Base-by-base conservation (phyloP, 23 tunicate genomes). In the Styela clava region DNA sequence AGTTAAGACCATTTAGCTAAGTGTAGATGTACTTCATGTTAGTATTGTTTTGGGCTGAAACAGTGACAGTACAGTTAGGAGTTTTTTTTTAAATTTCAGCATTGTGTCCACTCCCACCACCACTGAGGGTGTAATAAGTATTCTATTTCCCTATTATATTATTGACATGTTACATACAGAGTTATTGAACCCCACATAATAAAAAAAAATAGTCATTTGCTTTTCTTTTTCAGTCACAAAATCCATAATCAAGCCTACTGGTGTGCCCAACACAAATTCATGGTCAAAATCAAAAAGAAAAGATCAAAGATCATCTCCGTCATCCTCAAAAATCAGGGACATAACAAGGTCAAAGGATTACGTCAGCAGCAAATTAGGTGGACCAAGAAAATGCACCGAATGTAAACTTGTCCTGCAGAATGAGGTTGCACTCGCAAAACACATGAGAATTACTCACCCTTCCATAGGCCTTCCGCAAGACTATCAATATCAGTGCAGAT, bases 341-440 rank as follows among this genome's bases (percentile, higher is more conserved):
- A 67, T 67, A 25, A 1, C 71, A 1, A 67, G 31, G 2, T 12
- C 16, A 16, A 67, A 67, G 22, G 30, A 27, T 1, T 29, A 67
- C 24, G 22, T 29, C 71, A 27, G 71, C 31, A 29, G 71, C 71
- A 67, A 67, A 67, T 16, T 25, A 16, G 30, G 31, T 24, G 71
- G 71, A 67, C 71, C 71, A 44, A 36, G 65, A 1, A 24, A 76
- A 25, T 72, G 78, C 29, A 19, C 78, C 19, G 51, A 32, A n/a
- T 72, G 78, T 2, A 72, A 34, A 34, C 20, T 34, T 19, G 44
- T 34, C 29, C 78, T 72, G 44, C 78, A 33, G 32, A 23, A 72
- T n/a, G 78, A 72, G 0, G 44, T 34, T 1, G 78, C 78, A 24
- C 52, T 72, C 78, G 52, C 78, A 34, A 32, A 34, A 72, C 78